Conservation (phyloP, 2,888 invertebrate genomes). For the Creontiades dilutus region DNA sequence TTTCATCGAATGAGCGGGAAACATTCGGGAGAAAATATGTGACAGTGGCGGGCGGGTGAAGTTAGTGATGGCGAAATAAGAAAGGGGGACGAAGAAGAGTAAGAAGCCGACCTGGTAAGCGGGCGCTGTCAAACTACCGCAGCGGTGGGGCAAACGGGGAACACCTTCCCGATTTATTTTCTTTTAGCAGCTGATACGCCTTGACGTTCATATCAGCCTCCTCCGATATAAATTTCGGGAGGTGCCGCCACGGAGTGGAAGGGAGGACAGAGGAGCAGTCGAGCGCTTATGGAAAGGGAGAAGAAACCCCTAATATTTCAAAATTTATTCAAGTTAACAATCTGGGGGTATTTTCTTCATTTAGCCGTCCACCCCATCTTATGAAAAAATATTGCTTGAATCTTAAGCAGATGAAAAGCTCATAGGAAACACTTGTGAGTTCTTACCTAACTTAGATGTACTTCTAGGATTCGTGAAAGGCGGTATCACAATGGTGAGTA, state of each 20-base stretch:
- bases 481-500: no score
- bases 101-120: neutral
- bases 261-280: neutral
- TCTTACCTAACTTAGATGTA: no score
- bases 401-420: neutral
- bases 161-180: conserved; percentile 59
- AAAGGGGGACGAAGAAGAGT: neutral
- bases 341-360: neutral
- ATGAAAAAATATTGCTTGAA: neutral
- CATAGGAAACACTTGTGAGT: neutral
- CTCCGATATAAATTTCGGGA: conserved; percentile 41
- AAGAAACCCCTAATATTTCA: conserved; percentile 5
- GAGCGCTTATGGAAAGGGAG: neutral
- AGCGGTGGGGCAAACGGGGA: conserved; percentile 23
- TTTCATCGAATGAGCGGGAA: neutral
- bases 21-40: neutral
- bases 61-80: no score
- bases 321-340: conserved; percentile 33
- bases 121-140: conserved; percentile 45
- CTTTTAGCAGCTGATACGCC: conserved; percentile 54
- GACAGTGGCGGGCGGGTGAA: neutral
- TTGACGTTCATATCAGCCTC: conserved; percentile 54
- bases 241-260: neutral
- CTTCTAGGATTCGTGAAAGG: no score
- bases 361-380: neutral